These are phyloP conservation scores for Thaumatotibia leucotreta DNA, from an alignment of 1,140 invertebrate species.

Conservation along the genomic window DNA sequence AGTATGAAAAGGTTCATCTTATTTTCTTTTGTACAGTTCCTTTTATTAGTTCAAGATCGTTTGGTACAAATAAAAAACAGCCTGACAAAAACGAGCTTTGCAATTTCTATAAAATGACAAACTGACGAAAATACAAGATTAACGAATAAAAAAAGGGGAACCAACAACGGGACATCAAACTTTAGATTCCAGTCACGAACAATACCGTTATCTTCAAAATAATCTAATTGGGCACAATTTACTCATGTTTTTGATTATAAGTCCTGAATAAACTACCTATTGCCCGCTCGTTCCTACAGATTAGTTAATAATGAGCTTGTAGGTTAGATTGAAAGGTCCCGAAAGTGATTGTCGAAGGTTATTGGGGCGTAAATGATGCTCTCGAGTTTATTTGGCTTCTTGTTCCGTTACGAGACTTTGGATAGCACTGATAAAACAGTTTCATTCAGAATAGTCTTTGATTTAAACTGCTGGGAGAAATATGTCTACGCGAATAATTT, in stretches of 20 bases:
- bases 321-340: background rate
- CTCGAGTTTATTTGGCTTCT: background rate
- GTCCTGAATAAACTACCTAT: background rate
- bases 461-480: no score
- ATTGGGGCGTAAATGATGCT: background rate
- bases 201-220: background rate
- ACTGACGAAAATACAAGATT: no score
- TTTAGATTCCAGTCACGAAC: background rate
- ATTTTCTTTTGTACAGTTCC: no score
- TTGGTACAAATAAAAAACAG: no score
- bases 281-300: background rate
- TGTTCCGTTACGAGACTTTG: background rate
- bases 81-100: no score
- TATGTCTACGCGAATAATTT: no score
- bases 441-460: no score
- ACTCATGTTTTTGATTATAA: background rate
- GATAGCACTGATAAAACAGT: slow-evolving; percentile 15
- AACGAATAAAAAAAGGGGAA: no score
- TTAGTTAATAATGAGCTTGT: slow-evolving; percentile 6
- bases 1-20: no score
- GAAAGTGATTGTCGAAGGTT: background rate
- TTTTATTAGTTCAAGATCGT: no score
- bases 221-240: background rate
- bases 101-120: no score
- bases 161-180: no score